These are phyloP conservation scores for Xiphorhynchus erythropygius DNA, from an alignment of 2,797 vertebrate species.

Conservation along the genomic window DNA sequence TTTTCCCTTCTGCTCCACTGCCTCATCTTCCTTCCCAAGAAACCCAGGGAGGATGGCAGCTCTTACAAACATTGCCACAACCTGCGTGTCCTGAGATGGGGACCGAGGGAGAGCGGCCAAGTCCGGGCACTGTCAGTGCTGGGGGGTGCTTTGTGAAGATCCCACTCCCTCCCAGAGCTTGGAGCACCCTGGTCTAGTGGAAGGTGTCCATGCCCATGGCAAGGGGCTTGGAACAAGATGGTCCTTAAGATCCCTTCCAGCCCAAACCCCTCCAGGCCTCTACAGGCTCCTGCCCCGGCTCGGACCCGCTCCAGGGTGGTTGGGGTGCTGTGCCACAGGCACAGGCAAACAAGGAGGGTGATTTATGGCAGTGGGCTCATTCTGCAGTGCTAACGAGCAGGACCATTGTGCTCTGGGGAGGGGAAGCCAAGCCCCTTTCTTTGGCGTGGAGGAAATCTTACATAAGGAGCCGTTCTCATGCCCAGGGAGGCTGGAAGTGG, in stretches of 20 bases:
- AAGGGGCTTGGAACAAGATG: not conserved
- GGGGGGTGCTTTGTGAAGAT: not conserved
- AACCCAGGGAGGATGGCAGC: not conserved
- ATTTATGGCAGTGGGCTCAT: not conserved
- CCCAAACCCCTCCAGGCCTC: not conserved
- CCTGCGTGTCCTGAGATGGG: not conserved
- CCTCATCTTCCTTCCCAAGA: not conserved
- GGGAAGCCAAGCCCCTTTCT: conserved; percentile 7
- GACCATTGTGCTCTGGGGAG: not conserved
- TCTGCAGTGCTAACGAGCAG: not conserved
- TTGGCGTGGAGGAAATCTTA: conserved; percentile 10
- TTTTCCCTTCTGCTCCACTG: not conserved
- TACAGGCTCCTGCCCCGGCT: not conserved
- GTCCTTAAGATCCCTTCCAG: not conserved
- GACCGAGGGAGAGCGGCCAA: not conserved
- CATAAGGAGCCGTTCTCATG: conserved; percentile 25
- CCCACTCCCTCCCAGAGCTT: not conserved
- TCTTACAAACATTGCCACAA: not conserved
- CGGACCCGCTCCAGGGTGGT: not conserved
- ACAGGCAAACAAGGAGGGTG: not conserved
- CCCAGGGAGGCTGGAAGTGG: conserved; percentile 52
- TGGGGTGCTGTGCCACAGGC: not conserved
- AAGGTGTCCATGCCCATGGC: not conserved
- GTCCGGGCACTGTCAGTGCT: not conserved
- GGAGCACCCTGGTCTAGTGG: not conserved